Conservation (phyloP, 2,797 vertebrate genomes). For the Dipus sagitta region DNA sequence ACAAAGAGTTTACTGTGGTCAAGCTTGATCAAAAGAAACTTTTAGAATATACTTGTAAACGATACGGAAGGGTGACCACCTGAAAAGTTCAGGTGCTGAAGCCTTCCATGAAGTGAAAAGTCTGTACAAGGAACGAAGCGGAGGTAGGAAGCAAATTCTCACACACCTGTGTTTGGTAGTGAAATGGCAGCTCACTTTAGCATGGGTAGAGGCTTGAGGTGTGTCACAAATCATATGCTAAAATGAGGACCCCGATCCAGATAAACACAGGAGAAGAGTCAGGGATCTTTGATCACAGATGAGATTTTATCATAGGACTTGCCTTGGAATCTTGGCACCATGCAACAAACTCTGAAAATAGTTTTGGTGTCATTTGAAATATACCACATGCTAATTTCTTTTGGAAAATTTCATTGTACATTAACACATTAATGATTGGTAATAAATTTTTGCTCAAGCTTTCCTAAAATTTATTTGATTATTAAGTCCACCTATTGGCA, state of each 20-base stretch:
- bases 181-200: neutral
- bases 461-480: neutral
- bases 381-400: neutral
- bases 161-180: neutral
- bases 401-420: neutral
- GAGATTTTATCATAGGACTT: neutral
- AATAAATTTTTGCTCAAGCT: neutral
- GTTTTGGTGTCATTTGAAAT: neutral
- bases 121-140: neutral
- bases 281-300: neutral
- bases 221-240: neutral
- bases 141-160: neutral
- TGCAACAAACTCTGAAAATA: neutral
- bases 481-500: neutral
- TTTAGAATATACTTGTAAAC: neutral
- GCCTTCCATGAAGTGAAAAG: neutral
- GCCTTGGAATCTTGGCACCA: neutral
- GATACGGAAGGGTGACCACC: neutral
- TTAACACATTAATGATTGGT: neutral
- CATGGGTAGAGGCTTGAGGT: fast-evolving
- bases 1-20: neutral
- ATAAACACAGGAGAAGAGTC: neutral
- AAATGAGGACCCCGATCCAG: neutral
- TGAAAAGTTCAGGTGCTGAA: neutral
- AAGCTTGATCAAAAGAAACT: slow-evolving; percentile 20